Evolutionary conservation across 2,888 invertebrate genomes (phyloP).

Genomic region (Amorpha juglandis): DNA sequence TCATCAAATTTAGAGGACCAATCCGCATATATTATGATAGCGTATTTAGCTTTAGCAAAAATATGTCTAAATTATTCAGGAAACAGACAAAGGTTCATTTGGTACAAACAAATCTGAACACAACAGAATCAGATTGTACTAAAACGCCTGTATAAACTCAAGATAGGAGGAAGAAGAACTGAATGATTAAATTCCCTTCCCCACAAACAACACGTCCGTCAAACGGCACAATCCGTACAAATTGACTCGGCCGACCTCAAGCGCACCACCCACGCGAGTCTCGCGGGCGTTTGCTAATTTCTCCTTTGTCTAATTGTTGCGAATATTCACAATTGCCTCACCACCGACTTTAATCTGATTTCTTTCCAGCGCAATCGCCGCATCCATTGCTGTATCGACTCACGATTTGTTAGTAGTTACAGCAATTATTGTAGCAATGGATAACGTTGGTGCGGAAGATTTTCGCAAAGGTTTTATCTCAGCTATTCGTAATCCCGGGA

Average conservation of each 20-base stretch:
- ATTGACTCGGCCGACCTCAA: slow-evolving; percentile 27
- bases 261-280: slow-evolving; percentile 31
- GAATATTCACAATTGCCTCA: slow-evolving; percentile 26
- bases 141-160: slow-evolving; percentile 16
- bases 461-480: slow-evolving; percentile 24
- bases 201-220: slow-evolving; percentile 25
- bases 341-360: neutral
- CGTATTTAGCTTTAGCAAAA: neutral
- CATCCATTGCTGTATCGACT: slow-evolving; percentile 4
- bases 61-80: neutral
- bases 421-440: slow-evolving; percentile 2
- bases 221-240: slow-evolving; percentile 29
- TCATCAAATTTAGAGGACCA: neutral
- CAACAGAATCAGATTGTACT: neutral
- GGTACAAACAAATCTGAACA: neutral
- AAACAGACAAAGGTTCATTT: neutral
- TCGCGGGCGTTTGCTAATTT: slow-evolving; percentile 33
- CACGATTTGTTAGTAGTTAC: neutral
- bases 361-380: neutral
- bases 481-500: slow-evolving; percentile 37
- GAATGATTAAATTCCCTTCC: slow-evolving; percentile 26
- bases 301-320: slow-evolving; percentile 36
- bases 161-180: slow-evolving; percentile 13
- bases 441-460: neutral
- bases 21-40: neutral